phyloP scores from a whole-genome alignment of 1,140 invertebrate species.

The Aporrectodea caliginosa region DNA sequence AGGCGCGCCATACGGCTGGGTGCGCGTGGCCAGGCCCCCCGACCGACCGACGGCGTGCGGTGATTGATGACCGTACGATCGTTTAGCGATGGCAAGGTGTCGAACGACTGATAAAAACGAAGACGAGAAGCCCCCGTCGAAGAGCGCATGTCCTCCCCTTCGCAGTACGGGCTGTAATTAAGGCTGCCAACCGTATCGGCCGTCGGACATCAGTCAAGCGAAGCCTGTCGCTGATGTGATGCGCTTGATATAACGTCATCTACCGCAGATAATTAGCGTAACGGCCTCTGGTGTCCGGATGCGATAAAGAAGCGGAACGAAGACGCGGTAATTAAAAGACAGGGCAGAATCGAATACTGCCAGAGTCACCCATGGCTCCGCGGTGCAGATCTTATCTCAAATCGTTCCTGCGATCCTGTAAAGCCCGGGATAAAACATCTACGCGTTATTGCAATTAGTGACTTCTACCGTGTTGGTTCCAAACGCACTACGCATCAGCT shows the following conservation, averaged over 20 bases:
- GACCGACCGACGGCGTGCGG: no score
- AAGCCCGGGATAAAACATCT: no score
- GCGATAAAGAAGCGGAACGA: neutral
- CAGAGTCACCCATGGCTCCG: no score
- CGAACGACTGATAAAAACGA: neutral
- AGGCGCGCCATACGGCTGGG: neutral
- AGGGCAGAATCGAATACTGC: no score
- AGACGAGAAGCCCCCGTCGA: neutral
- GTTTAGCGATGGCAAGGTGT: neutral
- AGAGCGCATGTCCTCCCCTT: neutral
- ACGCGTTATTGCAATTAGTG: no score
- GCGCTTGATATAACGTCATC: neutral
- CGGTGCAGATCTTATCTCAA: no score
- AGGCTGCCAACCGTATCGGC: neutral
- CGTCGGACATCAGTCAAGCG: neutral
- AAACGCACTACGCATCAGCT: no score
- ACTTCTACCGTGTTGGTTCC: no score
- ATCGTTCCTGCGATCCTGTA: no score
- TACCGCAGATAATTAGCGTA: neutral
- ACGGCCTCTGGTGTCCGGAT: neutral
- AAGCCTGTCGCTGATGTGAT: neutral
- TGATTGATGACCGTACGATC: neutral
- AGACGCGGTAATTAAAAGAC: neutral
- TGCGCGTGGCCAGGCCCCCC: neutral
- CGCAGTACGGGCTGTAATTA: neutral